These are phyloP conservation scores for Nycticebus coucang DNA, from an alignment of 2,113 vertebrate species.

Conservation along the genomic window DNA sequence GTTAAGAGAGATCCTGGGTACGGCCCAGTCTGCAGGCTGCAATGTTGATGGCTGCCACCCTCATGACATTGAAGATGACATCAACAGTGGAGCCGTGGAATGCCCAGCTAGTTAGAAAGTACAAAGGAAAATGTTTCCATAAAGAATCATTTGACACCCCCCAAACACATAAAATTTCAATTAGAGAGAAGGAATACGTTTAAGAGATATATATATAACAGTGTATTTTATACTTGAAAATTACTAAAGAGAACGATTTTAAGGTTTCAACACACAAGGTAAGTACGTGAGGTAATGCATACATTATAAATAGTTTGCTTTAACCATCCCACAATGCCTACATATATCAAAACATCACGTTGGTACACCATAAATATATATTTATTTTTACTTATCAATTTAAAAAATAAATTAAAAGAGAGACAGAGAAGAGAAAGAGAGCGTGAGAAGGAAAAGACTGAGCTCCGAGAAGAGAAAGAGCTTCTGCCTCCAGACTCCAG, in stretches of 20 bases:
- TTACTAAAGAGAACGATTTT: not conserved
- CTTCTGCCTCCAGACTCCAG: not conserved
- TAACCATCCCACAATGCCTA: not conserved
- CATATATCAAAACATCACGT: not conserved
- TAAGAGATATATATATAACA: not conserved
- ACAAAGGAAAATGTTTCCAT: no score
- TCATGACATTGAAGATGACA: no score
- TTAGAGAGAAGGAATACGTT: not conserved
- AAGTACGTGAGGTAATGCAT: not conserved
- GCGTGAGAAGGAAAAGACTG: not conserved
- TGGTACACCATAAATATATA: not conserved
- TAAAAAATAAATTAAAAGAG: not conserved
- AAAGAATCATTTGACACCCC: no score
- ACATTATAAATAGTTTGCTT: not conserved
- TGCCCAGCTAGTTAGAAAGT: no score
- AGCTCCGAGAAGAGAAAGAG: not conserved
- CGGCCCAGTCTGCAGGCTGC: no score
- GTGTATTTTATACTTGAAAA: not conserved
- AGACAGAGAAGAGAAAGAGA: no score
- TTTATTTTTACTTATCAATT: not conserved
- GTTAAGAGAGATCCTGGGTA: no score
- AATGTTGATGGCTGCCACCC: no score
- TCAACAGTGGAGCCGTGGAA: no score
- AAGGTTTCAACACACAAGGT: not conserved
- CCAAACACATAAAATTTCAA: not conserved